Evolutionary conservation across 2,797 vertebrate genomes (phyloP), one percentile per base, ranked within the genome.

Genomic region (Perodicticus potto): DNA sequence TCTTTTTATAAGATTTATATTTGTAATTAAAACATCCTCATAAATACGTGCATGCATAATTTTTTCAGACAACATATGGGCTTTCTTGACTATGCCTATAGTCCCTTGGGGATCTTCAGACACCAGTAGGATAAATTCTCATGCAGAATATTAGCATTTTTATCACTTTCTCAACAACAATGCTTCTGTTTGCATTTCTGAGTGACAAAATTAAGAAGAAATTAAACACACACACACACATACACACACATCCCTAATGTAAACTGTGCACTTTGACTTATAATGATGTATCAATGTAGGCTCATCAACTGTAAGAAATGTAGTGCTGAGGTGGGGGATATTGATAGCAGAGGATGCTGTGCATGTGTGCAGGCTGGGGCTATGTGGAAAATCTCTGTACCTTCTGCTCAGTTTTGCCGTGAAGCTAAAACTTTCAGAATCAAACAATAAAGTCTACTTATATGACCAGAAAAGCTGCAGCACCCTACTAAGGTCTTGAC

Each of bases 91-190:
- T 91, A 13, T 37, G 7, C 37, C 43, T 22, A 63, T 67, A 81
- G 61, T 91, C 2, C 14, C 23, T 20, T 89, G 13, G 12, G 32
- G 7, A 72, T 61, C 49, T 19, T 91, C 19, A 63, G 17, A 83
- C 19, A 6, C 13, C 7, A 96, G 16, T 32, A 34, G 22, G 20
- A 72, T 27, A 87, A 76, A 45, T 12, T 83, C 37, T 34, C 32
- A 89, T 32, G 7, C 8, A 92, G 23, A 92, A 34, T 2, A 59
- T 86, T 55, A 80, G 17, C 43, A 77, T 63, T 94, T 81, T 90
- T 87, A 55, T 88, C 16, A 85, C 23, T 43, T 96, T 92, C 22
- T 84, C 49, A 81, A 74, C 13, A 92, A 88, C 17, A 86, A 9
- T 65, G 73, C 16, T 65, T 84, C 72, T 91, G 7, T 91, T 57